Percentiles rank a stretch among this genome's conserved stretches.
Evolutionary conservation across 1,140 invertebrate species (phyloP).

Genomic region (Leptinotarsa lineolata): DNA sequence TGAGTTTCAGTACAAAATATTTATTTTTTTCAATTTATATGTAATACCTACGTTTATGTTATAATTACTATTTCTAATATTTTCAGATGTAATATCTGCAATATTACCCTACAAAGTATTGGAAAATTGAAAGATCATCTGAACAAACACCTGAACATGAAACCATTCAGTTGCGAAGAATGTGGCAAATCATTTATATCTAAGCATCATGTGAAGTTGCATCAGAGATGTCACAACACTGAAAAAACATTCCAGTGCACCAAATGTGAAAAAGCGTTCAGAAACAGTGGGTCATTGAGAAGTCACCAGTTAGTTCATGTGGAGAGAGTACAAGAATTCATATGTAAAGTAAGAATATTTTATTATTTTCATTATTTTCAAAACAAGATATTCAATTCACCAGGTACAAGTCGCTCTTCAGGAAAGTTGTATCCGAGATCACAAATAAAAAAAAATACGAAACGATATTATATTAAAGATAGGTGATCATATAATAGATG

Average conservation of each 20-base stretch:
- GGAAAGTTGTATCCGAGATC: too few relatives aligned
- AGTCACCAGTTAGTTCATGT: conserved; percentile 42
- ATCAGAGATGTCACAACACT: conserved; percentile 59
- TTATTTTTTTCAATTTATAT: neutral
- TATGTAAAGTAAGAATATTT: conserved; percentile 41
- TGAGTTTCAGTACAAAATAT: neutral
- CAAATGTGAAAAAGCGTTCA: conserved; percentile 43
- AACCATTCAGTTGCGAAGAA: conserved; percentile 67
- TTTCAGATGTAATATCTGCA: conserved; percentile 52
- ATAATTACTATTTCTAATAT: conserved; percentile 11
- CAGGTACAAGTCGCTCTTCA: too few relatives aligned
- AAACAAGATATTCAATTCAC: neutral
- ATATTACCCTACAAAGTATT: conserved; percentile 52
- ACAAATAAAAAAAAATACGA: too few relatives aligned
- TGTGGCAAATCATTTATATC: conserved; percentile 66
- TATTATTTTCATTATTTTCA: neutral
- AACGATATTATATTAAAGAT: too few relatives aligned
- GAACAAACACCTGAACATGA: conserved; percentile 68
- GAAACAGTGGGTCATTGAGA: conserved; percentile 39
- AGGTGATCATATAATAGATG: too few relatives aligned
- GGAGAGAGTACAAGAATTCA: conserved; percentile 40
- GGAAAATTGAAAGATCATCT: conserved; percentile 67
- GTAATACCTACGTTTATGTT: neutral
- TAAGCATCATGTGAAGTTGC: conserved; percentile 60
- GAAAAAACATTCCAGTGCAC: conserved; percentile 43